Percentiles rank a stretch among this genome's conserved stretches.
These are phyloP conservation scores for Aphaenogaster ashmeadi DNA, from an alignment of 1,140 invertebrate species.

Conservation along the genomic window DNA sequence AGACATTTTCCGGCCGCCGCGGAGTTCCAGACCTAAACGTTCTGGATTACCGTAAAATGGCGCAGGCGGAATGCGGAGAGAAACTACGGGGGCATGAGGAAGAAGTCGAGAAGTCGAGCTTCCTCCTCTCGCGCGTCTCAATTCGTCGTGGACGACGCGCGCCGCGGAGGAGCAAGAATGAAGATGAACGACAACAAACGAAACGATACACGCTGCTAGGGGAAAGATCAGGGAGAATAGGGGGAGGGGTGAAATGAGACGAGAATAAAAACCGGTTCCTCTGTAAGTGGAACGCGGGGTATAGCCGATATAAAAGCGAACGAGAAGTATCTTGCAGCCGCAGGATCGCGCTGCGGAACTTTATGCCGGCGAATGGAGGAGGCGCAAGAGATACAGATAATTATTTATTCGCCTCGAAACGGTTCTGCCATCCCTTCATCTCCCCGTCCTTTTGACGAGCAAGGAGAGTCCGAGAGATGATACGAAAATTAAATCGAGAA, in stretches of 20 bases:
- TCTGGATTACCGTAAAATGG: constrained; percentile 55
- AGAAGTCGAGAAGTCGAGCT: not conserved
- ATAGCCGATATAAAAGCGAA: constrained; percentile 48
- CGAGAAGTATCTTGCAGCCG: constrained; percentile 24
- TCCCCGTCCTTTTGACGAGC: not conserved
- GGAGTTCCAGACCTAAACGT: constrained; percentile 35
- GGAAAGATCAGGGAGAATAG: not conserved
- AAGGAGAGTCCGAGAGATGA: constrained; percentile 37
- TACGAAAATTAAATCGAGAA: constrained; percentile 56
- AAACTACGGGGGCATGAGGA: constrained; percentile 12
- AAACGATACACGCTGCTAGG: constrained; percentile 1
- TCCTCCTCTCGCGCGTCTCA: constrained; percentile 29
- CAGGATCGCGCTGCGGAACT: constrained; percentile 38
- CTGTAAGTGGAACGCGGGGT: constrained; percentile 55
- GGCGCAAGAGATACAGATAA: constrained; percentile 45
- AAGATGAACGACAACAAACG: constrained; percentile 54
- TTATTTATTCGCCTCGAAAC: constrained; percentile 54
- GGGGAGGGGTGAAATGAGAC: constrained; percentile 26
- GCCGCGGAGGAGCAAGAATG: not conserved
- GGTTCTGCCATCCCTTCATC: not conserved
- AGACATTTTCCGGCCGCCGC: constrained; percentile 48
- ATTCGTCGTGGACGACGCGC: constrained; percentile 19
- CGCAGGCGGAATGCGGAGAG: constrained; percentile 10
- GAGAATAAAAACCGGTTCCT: constrained; percentile 63
- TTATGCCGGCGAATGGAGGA: constrained; percentile 27